Evolutionary conservation across 2,113 vertebrate genomes (phyloP), one percentile per base, ranked within the genome.

Genomic region (Bubo scandiacus): DNA sequence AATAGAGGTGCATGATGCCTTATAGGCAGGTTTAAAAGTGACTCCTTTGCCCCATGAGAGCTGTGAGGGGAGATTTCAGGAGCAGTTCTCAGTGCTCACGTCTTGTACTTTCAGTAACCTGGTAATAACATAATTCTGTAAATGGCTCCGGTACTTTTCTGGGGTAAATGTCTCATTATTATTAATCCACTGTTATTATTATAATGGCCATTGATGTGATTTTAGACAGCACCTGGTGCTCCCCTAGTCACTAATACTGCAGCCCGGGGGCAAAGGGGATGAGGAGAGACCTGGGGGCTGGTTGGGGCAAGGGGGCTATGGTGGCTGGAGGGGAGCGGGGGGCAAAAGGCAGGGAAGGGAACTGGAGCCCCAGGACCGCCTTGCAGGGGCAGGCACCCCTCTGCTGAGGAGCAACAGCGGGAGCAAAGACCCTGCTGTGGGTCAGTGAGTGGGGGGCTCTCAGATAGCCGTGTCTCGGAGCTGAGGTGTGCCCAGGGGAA

Each of bases 11-110:
- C 17, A 3, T 4, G 36, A 8, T 8, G 30, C 36, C 38, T 16
- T 25, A 23, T 6, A 2, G 7, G 2, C 25, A 11, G 47, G 38
- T 38, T 38, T 22, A 21, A 62, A 23, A 55, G n/a, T 0, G 2
- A 13, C 25, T 49, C 58, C 77, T 42, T 49, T 1, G 5, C 58
- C 58, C 77, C 3, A 16, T 12, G 40, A 29, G 74, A 62, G 49
- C 66, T 34, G 17, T 3, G 11, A 36, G 47, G 16, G 23, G 15
- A 34, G 66, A 29, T 20, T 26, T 51, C 20, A 14, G 58, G 19
- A 42, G 29, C 40, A 3, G 16, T 25, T 26, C 42, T 36, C 25
- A 5, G 15, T 4, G 26, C 47, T 52, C 45, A 4, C 5, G 14
- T 29, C 45, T 27, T 0, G 1, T n/a, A 45, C 57, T 15, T 34